A percentile compares a stretch with the other conserved stretches of the same genome.
Evolutionary conservation across 1,140 invertebrate genomes (phyloP).

Genomic region (Teleogryllus occipitalis): DNA sequence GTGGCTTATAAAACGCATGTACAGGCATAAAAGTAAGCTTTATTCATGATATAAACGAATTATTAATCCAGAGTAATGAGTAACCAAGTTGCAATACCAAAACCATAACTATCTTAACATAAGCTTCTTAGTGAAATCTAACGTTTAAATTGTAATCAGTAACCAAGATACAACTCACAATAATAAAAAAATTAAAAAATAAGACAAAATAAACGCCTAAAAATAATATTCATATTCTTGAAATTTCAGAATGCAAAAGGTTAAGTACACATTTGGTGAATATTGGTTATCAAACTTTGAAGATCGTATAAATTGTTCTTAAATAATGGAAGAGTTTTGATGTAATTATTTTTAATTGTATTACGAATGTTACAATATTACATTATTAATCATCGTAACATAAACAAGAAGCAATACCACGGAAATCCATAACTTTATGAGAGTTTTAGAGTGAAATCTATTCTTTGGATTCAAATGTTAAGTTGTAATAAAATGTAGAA

Average conservation of each 20-base stretch:
- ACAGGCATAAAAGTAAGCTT: neutral
- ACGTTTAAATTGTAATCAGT: no score
- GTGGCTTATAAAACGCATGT: neutral
- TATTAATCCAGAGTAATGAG: neutral
- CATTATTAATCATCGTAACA: neutral
- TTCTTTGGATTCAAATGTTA: slow-evolving; percentile 1
- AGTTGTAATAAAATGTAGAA: neutral
- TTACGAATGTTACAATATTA: neutral
- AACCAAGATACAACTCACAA: no score
- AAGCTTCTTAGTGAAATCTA: neutral
- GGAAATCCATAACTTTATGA: neutral
- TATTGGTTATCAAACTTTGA: no score
- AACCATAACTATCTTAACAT: neutral
- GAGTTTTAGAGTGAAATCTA: neutral
- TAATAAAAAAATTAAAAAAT: no score
- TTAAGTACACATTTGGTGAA: no score
- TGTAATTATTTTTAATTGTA: no score
- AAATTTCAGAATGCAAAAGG: no score
- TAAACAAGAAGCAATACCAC: neutral
- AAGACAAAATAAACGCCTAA: no score
- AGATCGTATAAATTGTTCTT: no score
- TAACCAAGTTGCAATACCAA: neutral
- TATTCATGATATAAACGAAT: neutral
- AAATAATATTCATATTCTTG: no score
- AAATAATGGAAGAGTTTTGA: no score